Percentiles rank a stretch among this genome's conserved stretches.
Conservation (phyloP, 2,113 vertebrate genomes). For the Trachemys scripta region DNA sequence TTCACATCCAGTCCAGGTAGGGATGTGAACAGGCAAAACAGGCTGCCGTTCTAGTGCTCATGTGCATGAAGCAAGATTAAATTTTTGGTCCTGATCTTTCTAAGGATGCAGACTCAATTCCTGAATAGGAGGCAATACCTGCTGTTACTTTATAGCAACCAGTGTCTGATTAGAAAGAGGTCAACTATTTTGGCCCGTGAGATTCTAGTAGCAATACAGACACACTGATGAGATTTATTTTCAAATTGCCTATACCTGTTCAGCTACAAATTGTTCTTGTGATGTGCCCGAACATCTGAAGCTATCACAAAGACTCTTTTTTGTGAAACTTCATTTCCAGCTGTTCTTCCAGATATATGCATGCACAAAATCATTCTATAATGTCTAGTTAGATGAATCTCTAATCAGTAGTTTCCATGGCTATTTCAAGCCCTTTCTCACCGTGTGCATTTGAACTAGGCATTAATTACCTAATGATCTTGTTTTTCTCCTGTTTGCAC, state of each 20-base stretch:
- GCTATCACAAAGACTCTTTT: not conserved
- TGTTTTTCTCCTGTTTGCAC: not conserved
- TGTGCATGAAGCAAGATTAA: not conserved
- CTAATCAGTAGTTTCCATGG: not conserved
- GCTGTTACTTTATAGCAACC: not conserved
- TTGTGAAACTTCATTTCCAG: not conserved
- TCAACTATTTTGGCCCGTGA: not conserved
- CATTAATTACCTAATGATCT: not conserved
- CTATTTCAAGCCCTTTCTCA: not conserved
- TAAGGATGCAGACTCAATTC: not conserved
- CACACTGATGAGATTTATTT: not conserved
- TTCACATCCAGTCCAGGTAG: not conserved
- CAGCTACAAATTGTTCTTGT: not conserved
- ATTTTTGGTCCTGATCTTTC: constrained; percentile 3
- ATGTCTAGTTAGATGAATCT: not conserved
- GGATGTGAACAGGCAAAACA: not conserved
- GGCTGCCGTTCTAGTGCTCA: not conserved
- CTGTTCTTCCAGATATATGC: not conserved
- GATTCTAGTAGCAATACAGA: not conserved
- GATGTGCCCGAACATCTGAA: not conserved
- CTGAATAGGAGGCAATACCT: not conserved
- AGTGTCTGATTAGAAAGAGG: not conserved
- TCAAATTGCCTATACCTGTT: not conserved
- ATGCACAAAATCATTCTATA: not conserved
- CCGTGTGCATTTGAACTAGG: not conserved